phyloP scores from a whole-genome alignment of 2,888 invertebrate species.

The Eupithecia dodoneata region DNA sequence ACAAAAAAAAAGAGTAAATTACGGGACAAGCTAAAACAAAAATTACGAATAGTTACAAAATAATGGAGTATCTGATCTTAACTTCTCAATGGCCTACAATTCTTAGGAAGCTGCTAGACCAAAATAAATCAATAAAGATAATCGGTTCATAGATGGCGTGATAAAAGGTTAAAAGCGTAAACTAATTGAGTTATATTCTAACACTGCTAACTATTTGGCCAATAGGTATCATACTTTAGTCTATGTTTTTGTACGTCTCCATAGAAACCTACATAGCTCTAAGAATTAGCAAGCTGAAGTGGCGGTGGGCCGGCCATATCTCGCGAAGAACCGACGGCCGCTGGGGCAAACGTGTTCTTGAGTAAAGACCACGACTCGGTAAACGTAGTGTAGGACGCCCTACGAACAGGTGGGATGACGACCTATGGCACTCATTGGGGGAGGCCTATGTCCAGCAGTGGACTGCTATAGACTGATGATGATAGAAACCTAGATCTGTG shows the following conservation, averaged over 20 bases:
- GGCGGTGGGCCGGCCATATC: no score
- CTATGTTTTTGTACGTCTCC: not conserved
- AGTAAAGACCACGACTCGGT: no score
- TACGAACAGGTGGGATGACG: no score
- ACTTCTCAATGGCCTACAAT: conserved; percentile 20
- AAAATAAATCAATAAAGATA: conserved; percentile 37
- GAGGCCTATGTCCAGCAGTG: no score
- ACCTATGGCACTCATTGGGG: no score
- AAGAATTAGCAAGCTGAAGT: no score
- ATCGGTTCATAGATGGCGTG: conserved; percentile 27
- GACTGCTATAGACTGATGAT: no score
- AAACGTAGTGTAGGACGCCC: no score
- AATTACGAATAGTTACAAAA: not conserved
- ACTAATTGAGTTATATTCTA: conserved; percentile 16
- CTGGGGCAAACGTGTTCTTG: no score
- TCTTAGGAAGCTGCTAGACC: conserved; percentile 40
- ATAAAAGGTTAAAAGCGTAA: conserved; percentile 34
- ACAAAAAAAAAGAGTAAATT: no score
- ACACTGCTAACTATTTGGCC: not conserved
- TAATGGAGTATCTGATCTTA: not conserved
- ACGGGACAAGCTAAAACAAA: not conserved
- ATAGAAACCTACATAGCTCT: not conserved
- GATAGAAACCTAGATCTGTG: not conserved
- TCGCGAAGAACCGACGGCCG: no score
- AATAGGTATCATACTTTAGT: not conserved